phyloP scores from a whole-genome alignment of 2,888 invertebrate species.

The Gymnocheta viridis region DNA sequence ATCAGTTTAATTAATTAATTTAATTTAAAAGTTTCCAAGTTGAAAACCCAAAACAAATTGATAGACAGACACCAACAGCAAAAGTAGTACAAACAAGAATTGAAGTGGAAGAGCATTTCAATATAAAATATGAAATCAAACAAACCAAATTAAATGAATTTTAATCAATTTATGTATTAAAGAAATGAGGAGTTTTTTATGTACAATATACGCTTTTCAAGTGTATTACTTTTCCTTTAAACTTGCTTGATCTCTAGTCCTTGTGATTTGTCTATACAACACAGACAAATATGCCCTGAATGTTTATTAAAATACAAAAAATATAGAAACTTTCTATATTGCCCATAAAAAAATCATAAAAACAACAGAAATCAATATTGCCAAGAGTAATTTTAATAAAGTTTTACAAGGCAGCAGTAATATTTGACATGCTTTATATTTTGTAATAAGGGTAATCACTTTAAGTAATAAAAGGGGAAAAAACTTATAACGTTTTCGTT shows the following conservation, averaged over 20 bases:
- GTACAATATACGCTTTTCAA: too few relatives aligned
- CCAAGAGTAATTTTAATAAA: constrained; percentile 54
- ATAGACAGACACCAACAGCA: constrained; percentile 11
- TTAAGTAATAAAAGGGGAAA: background rate
- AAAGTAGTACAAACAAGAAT: background rate
- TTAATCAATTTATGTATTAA: constrained; percentile 42
- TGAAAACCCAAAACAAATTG: constrained; percentile 45
- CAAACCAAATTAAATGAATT: constrained; percentile 38
- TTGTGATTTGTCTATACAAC: constrained; percentile 2
- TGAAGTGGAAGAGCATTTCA: background rate
- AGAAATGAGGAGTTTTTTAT: too few relatives aligned
- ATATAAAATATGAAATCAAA: constrained; percentile 32
- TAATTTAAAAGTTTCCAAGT: constrained; percentile 56
- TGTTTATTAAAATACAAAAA: constrained; percentile 76
- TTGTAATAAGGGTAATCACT: constrained; percentile 30
- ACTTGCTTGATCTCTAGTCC: background rate
- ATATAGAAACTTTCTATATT: constrained; percentile 11
- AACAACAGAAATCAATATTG: constrained; percentile 57
- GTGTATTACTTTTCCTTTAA: too few relatives aligned
- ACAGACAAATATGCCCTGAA: constrained; percentile 74
- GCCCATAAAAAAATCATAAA: constrained; percentile 72
- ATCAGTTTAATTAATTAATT: constrained; percentile 68
- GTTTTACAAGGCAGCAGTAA: constrained; percentile 2
- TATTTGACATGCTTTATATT: background rate
- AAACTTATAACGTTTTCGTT: background rate